These are phyloP conservation scores for Trichechus manatus DNA, from an alignment of 2,113 vertebrate genomes.

Conservation along the genomic window DNA sequence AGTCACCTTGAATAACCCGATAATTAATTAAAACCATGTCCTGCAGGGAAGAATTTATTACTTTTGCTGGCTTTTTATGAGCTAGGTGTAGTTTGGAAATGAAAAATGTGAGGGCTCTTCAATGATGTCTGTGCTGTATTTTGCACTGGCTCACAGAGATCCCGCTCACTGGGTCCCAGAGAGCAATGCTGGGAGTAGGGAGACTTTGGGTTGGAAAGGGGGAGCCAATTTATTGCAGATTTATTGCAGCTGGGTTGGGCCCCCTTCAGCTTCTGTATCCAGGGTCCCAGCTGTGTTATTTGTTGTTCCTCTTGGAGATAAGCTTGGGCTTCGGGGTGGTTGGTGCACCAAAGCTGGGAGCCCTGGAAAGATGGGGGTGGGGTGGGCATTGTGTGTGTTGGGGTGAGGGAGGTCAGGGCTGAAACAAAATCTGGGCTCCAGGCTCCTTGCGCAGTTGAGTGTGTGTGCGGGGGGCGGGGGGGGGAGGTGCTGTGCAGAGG, in stretches of 20 bases:
- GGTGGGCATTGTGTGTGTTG: neutral
- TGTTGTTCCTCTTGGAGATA: slow-evolving; percentile 14
- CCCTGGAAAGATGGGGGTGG: neutral
- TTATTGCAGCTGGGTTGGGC: neutral
- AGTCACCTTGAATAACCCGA: slow-evolving; percentile 75
- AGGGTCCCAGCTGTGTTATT: neutral
- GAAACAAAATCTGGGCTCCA: neutral
- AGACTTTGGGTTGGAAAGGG: neutral
- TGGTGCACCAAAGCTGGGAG: neutral
- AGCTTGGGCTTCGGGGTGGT: neutral
- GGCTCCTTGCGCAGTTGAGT: neutral
- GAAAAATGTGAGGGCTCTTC: slow-evolving; percentile 22
- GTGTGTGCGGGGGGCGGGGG: neutral
- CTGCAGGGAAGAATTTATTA: slow-evolving; percentile 66
- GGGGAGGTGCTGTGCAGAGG: neutral
- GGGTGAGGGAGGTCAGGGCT: neutral
- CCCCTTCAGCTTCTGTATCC: neutral
- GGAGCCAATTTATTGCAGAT: neutral
- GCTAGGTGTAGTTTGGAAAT: slow-evolving; percentile 63
- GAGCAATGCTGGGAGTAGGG: neutral
- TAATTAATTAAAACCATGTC: slow-evolving; percentile 79
- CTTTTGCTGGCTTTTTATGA: slow-evolving; percentile 49
- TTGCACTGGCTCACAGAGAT: accelerated
- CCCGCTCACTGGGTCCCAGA: neutral
- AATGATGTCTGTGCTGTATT: neutral